These are phyloP conservation scores for Xenus cinereus DNA, from an alignment of 2,113 vertebrate species.

Conservation along the genomic window DNA sequence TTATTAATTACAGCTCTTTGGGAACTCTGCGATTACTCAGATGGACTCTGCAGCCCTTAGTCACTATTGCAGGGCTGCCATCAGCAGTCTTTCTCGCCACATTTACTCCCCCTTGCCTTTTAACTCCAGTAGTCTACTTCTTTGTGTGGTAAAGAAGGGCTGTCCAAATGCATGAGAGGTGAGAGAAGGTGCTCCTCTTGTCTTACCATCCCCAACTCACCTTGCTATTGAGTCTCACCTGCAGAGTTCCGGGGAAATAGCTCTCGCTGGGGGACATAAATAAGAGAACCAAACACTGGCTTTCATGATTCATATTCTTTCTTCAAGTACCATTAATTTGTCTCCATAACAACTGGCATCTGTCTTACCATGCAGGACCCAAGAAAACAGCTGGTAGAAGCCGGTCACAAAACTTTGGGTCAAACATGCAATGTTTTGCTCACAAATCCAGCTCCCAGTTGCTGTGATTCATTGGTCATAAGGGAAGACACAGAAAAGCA, in stretches of 20 bases:
- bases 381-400: not conserved
- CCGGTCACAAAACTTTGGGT: not conserved
- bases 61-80: not conserved
- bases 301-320: not conserved
- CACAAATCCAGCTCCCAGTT: not conserved
- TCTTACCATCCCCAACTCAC: not conserved
- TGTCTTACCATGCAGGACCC: not conserved
- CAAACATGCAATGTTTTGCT: not conserved
- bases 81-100: not conserved
- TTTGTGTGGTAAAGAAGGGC: not conserved
- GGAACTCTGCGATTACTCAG: not conserved
- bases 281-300: not conserved
- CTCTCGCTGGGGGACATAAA: not conserved
- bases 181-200: not conserved
- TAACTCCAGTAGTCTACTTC: not conserved
- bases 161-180: not conserved
- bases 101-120: not conserved
- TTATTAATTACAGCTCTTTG: not conserved
- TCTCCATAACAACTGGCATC: not conserved
- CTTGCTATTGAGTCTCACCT: fast-evolving
- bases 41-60: not conserved
- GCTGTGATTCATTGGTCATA: not conserved
- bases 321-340: not conserved
- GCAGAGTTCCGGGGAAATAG: not conserved
- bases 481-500: not conserved